Base-by-base conservation (phyloP, 2,113 vertebrate genomes). In the Pluvianellus socialis region DNA sequence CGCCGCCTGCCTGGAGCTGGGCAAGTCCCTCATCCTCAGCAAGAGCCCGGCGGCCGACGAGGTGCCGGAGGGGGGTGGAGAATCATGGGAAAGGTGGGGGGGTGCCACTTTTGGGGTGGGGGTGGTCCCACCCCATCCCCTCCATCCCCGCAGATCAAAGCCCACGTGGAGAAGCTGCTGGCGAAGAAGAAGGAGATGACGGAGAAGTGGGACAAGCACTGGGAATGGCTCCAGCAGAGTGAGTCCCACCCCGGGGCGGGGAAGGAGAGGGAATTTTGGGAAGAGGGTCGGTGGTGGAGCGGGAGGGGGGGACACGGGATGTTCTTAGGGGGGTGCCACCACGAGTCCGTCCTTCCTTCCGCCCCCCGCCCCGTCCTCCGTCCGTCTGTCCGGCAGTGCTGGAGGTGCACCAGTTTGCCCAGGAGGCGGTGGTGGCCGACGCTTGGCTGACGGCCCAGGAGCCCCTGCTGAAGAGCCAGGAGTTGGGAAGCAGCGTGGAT, bases 371-470 rank as follows among this genome's bases (percentile, higher is more conserved):
- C 23, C 50, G 14, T 35, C 59, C n/a, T 26, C 23, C 50, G 14
- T 35, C 59, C n/a, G 6, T 61, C 58, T 61, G 70, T 38, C 75
- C 38, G 56, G 44, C 96, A 99, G 99, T 99, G 99, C 94, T 99
- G 96, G 99, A 99, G 96, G 99, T 99, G 13, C 99, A 99, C 92
- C 99, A 99, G 97, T 99, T 99, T 38, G 99, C 99, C 22, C 99
- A 99, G 98, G 99, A 99, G 93, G 99, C 99, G 0, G 99, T 99
- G 91, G 99, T 99, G 94, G 99, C 99, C 0, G 99, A 99, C 14
- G 99, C 99, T 3, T 99, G 99, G 99, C 97, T 99, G 63, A 98
- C 98, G 0, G 99, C 99, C 12, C 99, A 99, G 97, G 99, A 99
- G 96, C 99, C 99, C 0, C 97, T 99, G 49, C 96, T 99, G 73